Evolutionary conservation across 2,797 vertebrate species (phyloP), one percentile per base, ranked within the genome.

Genomic region (Huso huso): DNA sequence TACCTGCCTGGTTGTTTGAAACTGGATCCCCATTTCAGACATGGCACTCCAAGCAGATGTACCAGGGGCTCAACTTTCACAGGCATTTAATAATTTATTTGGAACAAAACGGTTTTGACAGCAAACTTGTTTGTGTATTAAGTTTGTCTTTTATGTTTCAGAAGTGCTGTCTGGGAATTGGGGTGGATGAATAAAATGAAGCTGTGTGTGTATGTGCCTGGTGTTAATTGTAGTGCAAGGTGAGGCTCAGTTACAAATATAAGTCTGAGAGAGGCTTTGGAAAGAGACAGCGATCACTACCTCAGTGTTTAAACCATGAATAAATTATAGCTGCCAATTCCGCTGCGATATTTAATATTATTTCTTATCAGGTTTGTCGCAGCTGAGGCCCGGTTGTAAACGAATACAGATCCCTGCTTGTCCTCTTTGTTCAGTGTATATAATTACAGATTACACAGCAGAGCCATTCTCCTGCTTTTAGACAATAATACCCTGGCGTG

Each of bases 61-160:
- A 55, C 53, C 10, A 10, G n/a, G 7, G 9, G 9, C 53, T 55
- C 53, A n/a, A 10, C 53, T 55, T 55, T 55, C 53, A 55, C 52
- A n/a, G 9, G 3, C 10, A 55, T 55, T 55, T 55, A 55, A 55
- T 55, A 55, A 55, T 55, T 55, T 55, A 55, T 55, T 55, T 55
- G n/a, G 53, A n/a, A 55, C 53, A 55, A 55, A 55, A 55, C n/a
- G 53, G 53, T 55, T 55, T 55, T 55, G 53, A 55, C 53, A 55
- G 53, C 10, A 55, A 55, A 55, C 53, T 55, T 55, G 53, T 55
- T 6, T n/a, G 9, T 10, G 53, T 55, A n/a, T 55, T 55, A 10
- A 55, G 53, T 55, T 55, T 55, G 10, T 55, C 53, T 55, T 55
- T 55, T 10, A 55, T n/a, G n/a, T 10, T 55, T 55, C 53, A 55